Evolutionary conservation across 2,888 invertebrate genomes (phyloP), one percentile per base, ranked within the genome.

Genomic region (Congeria kusceri): DNA sequence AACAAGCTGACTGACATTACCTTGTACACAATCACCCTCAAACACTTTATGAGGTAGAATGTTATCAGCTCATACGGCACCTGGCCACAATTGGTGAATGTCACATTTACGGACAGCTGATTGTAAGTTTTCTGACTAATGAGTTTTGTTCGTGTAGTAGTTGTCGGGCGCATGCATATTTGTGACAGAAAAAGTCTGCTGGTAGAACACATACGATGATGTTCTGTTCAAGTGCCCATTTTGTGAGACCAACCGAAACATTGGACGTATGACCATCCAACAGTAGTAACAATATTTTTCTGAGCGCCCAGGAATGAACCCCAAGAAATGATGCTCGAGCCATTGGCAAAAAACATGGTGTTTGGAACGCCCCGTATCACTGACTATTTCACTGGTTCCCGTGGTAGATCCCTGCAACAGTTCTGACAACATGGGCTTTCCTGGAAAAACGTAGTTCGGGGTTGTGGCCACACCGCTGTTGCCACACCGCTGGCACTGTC

Each of bases 371-470:
- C 74, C 74, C 18, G 47, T 29, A 9, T 68, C 63, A 7, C 20
- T 44, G 5, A 75, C 57, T 2, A 44, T 49, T 1, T 28, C 68
- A 28, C 15, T 32, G 32, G 32, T 32, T 32, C 11, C 11, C 32
- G 32, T 39, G 13, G 32, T 4, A 32, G 32, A 32, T 32, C 32
- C 32, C 11, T 4, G 32, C 32, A 32, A 32, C 11, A 4, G 32
- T 32, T 32, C 32, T 32, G 32, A 32, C 11, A 32, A 11, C 32
- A 32, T 32, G 4, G 32, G 11, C 32, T 46, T 64, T 11, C 53
- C 65, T 18, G 49, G 39, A 46, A 76, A 76, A 0, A 76, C 64
- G 59, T 59, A 76, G 32, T 20, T 69, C n/a, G 76, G 57, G 1
- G 70, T 56, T 13, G 70, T 53, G 20, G 49, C 32, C 1, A 32